Evolutionary conservation across 2,797 vertebrate species (phyloP).

Genomic region (Gallinago solitaria): DNA sequence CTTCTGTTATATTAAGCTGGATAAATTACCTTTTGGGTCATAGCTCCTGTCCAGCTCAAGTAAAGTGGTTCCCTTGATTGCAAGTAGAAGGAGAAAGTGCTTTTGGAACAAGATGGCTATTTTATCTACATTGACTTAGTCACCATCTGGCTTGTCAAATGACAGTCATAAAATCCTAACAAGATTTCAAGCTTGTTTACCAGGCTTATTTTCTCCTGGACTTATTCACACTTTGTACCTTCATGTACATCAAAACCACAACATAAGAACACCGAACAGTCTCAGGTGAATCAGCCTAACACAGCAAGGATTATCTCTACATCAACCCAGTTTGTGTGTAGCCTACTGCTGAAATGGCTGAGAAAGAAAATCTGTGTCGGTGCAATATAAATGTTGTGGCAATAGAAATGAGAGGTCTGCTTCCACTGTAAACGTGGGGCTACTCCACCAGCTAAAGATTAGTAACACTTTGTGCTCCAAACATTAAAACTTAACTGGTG

Average conservation of each 20-base stretch:
- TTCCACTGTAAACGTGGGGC: not conserved
- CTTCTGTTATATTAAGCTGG: not conserved
- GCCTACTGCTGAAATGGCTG: not conserved
- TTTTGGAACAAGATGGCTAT: not conserved
- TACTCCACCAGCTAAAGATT: not conserved
- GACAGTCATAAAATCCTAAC: not conserved
- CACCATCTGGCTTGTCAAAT: not conserved
- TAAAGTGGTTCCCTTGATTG: not conserved
- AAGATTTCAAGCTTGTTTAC: not conserved
- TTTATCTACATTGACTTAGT: not conserved
- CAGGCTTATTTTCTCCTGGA: not conserved
- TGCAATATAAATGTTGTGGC: not conserved
- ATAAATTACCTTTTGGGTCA: not conserved
- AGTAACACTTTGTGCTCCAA: not conserved
- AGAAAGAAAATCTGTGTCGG: not conserved
- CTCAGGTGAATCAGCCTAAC: not conserved
- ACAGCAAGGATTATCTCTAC: not conserved
- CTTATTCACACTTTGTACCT: not conserved
- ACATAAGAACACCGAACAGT: not conserved
- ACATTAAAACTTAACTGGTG: not conserved
- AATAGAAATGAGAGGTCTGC: not conserved
- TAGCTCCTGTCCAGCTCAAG: not conserved
- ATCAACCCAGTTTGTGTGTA: not conserved
- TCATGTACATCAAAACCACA: not conserved
- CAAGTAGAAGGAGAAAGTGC: not conserved